Evolutionary conservation across 2,797 vertebrate species (phyloP).

Genomic region (Triplophysa bombifrons): DNA sequence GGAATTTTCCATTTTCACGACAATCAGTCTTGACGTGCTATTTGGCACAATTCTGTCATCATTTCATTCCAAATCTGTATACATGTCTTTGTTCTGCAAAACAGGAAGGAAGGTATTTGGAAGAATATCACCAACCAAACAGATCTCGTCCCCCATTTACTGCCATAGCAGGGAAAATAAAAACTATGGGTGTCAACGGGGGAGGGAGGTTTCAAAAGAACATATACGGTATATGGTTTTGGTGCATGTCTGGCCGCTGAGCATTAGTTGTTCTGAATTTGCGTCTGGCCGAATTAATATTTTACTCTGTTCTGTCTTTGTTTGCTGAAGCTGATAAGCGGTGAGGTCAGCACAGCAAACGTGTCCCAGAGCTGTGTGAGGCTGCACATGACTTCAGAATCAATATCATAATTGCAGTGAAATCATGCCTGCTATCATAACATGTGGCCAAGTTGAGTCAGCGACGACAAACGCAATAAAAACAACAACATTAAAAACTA

Average conservation of each 20-base stretch:
- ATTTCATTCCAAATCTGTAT: too few species aligned
- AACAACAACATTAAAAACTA: slow-evolving; percentile 26
- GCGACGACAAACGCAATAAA: slow-evolving; percentile 31
- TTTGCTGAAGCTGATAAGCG: slow-evolving; percentile 53
- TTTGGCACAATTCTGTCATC: too few species aligned
- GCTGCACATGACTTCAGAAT: slow-evolving; percentile 38
- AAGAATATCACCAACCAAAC: too few species aligned
- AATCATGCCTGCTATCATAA: slow-evolving; percentile 52
- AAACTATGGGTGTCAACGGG: too few species aligned
- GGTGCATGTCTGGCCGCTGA: slow-evolving; percentile 3
- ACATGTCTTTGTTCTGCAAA: too few species aligned
- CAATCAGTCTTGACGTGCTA: too few species aligned
- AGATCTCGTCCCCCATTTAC: too few species aligned
- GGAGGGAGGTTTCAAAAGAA: too few species aligned
- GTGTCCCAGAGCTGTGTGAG: background rate
- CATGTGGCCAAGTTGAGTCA: slow-evolving; percentile 17
- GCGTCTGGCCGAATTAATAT: slow-evolving; percentile 43
- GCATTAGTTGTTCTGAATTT: background rate
- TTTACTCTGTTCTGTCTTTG: slow-evolving; percentile 41
- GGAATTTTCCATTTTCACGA: too few species aligned
- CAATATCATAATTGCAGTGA: slow-evolving; percentile 51
- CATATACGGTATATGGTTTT: background rate
- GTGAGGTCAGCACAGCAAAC: slow-evolving; percentile 31
- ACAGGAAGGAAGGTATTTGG: too few species aligned
- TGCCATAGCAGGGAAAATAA: too few species aligned